phyloP scores from a whole-genome alignment of 2,113 vertebrate species.

The Macrotis lagotis region DNA sequence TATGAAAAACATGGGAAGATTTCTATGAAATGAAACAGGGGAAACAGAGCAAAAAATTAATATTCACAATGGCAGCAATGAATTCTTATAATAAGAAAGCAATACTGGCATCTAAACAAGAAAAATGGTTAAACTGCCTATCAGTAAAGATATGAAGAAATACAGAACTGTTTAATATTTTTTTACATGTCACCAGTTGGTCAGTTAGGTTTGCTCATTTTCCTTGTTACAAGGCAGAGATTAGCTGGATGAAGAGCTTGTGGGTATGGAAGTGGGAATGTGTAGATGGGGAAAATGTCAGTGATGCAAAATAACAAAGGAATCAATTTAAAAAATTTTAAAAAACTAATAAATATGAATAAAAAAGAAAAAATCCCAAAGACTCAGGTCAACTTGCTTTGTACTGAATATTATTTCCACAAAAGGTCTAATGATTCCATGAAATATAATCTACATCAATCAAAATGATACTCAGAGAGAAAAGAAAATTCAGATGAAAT shows the following conservation, averaged over 20 bases:
- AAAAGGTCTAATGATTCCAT: slow-evolving; percentile 54
- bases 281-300: neutral
- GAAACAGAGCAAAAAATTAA: neutral
- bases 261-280: neutral
- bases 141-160: neutral
- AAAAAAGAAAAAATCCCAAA: slow-evolving; percentile 36
- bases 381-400: slow-evolving; percentile 36
- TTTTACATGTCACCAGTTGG: neutral
- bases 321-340: neutral
- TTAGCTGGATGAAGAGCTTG: neutral
- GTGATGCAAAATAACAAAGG: neutral
- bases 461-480: slow-evolving; percentile 54
- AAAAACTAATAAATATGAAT: neutral
- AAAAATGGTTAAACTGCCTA: neutral
- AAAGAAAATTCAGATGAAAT: slow-evolving; percentile 53
- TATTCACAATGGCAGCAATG: neutral
- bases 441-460: slow-evolving; percentile 53
- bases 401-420: slow-evolving; percentile 45
- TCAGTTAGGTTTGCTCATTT: neutral
- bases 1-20: neutral
- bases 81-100: no score
- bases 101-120: no score
- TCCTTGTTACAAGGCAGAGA: neutral
- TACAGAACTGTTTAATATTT: neutral
- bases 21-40: neutral